A percentile compares a stretch with the other conserved stretches of the same genome.
phyloP scores from a whole-genome alignment of 2,888 invertebrate genomes.

The Sipunculus nudus region DNA sequence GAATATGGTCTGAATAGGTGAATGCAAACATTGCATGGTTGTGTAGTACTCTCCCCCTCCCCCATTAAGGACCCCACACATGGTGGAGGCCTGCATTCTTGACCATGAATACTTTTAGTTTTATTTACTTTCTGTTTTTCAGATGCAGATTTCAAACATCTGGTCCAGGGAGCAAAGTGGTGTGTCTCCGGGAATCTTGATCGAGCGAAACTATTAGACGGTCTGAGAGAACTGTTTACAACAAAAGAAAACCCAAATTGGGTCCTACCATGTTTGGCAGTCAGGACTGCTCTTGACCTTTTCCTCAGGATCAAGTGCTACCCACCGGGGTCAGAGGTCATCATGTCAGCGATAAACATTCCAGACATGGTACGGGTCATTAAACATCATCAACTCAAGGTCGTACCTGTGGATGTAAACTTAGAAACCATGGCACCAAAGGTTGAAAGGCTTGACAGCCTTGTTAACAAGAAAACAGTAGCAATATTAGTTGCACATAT shows the following conservation, averaged over 20 bases:
- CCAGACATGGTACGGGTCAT: conserved; percentile 62
- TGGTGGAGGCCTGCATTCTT: too few relatives aligned
- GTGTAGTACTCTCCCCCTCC: too few relatives aligned
- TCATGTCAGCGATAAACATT: conserved; percentile 67
- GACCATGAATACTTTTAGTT: too few relatives aligned
- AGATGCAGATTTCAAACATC: conserved; percentile 33
- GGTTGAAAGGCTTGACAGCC: conserved; percentile 49
- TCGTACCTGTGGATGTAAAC: conserved; percentile 60
- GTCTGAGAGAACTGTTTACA: conserved; percentile 27
- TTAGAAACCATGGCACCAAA: conserved; percentile 62
- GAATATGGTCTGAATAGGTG: too few relatives aligned
- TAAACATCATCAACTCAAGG: conserved; percentile 54
- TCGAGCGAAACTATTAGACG: conserved; percentile 1
- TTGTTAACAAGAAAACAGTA: conserved; percentile 60
- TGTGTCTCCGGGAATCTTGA: conserved; percentile 8
- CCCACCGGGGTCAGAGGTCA: conserved; percentile 64
- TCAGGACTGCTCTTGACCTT: conserved; percentile 40
- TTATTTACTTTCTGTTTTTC: conserved; percentile 4
- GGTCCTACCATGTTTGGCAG: conserved; percentile 39
- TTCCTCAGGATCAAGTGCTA: conserved; percentile 50
- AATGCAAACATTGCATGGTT: too few relatives aligned
- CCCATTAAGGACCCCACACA: too few relatives aligned
- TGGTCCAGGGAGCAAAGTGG: conserved; percentile 19
- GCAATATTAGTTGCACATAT: conserved; percentile 64
- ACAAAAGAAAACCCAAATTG: conserved; percentile 23